Conservation (phyloP, 1,140 invertebrate species). For the Nasonia longicornis region DNA sequence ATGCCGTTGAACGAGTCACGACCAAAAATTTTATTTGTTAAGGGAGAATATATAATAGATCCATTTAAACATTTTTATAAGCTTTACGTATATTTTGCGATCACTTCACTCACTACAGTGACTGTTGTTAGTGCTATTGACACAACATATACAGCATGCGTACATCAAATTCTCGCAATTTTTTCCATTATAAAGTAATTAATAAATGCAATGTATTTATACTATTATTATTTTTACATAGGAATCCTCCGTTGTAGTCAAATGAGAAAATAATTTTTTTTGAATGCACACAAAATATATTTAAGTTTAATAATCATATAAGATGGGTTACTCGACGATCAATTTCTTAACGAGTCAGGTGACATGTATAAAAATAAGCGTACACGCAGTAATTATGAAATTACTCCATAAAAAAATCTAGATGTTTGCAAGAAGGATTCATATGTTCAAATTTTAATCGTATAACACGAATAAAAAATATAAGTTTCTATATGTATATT, state of each 20-base stretch:
- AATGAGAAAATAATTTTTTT: not conserved
- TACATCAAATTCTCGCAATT: constrained; percentile 11
- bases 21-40: not conserved
- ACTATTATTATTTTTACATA: not conserved
- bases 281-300: too few species aligned
- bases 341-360: not conserved
- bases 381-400: not conserved
- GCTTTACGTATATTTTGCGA: not conserved
- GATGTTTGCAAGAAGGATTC: not conserved
- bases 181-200: constrained; percentile 11
- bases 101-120: not conserved
- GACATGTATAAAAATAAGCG: not conserved
- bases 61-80: constrained; percentile 10
- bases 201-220: not conserved
- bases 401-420: not conserved
- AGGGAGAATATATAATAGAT: constrained; percentile 17
- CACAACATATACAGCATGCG: not conserved
- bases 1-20: constrained; percentile 5
- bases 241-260: not conserved
- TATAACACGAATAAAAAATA: not conserved
- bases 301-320: too few species aligned
- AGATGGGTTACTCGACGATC: not conserved
- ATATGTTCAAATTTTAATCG: not conserved
- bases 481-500: not conserved
- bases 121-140: not conserved